These are phyloP conservation scores for Polydrusus pterygomalis DNA, from an alignment of 2,888 invertebrate species.

Conservation along the genomic window DNA sequence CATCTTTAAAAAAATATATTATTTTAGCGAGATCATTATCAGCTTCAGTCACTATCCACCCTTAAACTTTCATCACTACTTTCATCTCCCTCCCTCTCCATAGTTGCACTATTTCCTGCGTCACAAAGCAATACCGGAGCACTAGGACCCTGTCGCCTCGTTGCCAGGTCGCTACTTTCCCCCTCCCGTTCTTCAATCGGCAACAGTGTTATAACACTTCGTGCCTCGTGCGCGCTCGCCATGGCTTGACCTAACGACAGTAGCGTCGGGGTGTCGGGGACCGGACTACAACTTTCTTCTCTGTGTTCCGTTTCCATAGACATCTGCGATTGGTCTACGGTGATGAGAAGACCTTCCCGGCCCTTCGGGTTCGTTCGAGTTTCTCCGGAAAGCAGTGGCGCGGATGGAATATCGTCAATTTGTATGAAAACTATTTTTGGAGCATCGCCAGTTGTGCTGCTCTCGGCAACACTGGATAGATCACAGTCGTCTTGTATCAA, in stretches of 20 bases:
- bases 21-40: constrained; percentile 51
- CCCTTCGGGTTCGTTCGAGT: neutral
- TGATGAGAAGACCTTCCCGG: constrained; percentile 36
- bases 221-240: constrained; percentile 19
- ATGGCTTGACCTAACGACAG: constrained; percentile 42
- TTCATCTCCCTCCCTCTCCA: constrained; percentile 20
- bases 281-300: constrained; percentile 59
- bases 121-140: constrained; percentile 23
- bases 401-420: constrained; percentile 64
- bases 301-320: constrained; percentile 30
- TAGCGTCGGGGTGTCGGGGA: constrained; percentile 56
- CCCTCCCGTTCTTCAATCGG: constrained; percentile 21
- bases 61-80: constrained; percentile 53
- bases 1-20: constrained; percentile 29
- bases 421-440: constrained; percentile 71
- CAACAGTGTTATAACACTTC: constrained; percentile 16
- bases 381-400: constrained; percentile 38
- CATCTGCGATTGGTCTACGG: constrained; percentile 23
- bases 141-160: neutral
- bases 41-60: constrained; percentile 54
- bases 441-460: constrained; percentile 61
- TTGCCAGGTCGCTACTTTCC: neutral
- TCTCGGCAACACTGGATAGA: constrained; percentile 65
- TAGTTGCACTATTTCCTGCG: neutral
- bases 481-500: constrained; percentile 73